Conservation (phyloP, 2,888 invertebrate species). For the Aphidius colemani region DNA sequence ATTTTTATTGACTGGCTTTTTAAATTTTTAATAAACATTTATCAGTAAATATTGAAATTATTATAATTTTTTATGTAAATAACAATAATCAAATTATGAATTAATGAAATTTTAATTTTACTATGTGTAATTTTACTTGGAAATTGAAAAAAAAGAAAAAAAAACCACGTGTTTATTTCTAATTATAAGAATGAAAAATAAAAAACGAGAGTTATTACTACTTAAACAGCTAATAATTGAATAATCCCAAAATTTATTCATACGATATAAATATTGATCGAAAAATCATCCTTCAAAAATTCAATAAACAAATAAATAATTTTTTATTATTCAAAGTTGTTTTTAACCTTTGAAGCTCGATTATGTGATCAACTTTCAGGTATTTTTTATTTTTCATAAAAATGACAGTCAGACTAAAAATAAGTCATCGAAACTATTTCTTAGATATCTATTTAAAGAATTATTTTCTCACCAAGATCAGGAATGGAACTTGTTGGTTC, state of each 20-base stretch:
- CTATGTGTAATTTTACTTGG: no score
- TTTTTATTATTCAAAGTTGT: not conserved
- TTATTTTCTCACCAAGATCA: constrained; percentile 72
- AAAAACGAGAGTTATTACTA: not conserved
- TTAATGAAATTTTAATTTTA: no score
- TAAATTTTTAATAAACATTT: no score
- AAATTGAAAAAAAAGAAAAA: not conserved
- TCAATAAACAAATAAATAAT: not conserved
- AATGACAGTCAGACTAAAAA: not conserved
- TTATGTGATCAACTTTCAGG: not conserved
- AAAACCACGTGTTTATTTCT: not conserved
- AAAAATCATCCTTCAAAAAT: no score
- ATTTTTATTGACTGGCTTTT: not conserved
- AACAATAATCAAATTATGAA: no score
- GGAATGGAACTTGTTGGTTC: constrained; percentile 88
- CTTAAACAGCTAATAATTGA: no score
- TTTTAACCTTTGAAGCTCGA: no score
- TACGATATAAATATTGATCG: not conserved
- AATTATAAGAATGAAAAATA: not conserved
- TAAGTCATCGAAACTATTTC: not conserved
- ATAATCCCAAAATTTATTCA: not conserved
- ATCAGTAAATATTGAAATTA: no score
- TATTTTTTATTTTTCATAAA: not conserved
- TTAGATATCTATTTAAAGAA: no score
- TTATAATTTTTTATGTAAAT: no score